phyloP scores from a whole-genome alignment of 2,113 vertebrate species.

The Passer domesticus region DNA sequence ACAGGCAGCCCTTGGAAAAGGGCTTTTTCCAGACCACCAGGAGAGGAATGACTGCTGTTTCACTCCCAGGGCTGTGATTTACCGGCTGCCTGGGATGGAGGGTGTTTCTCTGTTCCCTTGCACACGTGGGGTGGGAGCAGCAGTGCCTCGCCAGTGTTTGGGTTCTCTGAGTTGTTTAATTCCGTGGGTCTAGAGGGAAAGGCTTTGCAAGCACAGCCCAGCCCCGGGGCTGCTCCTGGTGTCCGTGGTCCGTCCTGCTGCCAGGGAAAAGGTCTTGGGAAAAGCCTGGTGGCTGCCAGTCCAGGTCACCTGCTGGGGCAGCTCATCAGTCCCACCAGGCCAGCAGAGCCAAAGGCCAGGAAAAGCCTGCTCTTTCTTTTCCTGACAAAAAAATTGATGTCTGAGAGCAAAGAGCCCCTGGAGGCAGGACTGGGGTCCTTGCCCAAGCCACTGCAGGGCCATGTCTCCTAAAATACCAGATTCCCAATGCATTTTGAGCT shows the following conservation, averaged over 20 bases:
- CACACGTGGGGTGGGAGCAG: fast-evolving
- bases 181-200: background rate
- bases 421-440: background rate
- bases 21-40: background rate
- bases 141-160: fast-evolving
- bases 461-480: background rate
- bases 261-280: background rate
- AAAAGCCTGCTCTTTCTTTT: background rate
- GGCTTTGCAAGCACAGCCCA: fast-evolving
- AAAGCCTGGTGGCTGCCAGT: too few relatives aligned
- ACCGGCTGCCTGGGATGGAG: background rate
- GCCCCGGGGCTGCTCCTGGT: background rate
- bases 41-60: background rate
- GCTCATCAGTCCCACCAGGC: background rate
- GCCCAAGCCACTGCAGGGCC: background rate
- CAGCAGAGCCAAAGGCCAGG: background rate
- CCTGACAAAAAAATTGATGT: background rate
- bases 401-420: background rate
- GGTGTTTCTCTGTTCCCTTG: background rate
- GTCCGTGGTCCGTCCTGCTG: background rate
- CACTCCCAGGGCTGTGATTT: background rate
- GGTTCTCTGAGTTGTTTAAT: background rate
- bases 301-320: background rate
- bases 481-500: background rate
- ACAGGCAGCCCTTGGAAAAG: background rate